Conservation (phyloP, 1,140 invertebrate genomes). For the Battus philenor region DNA sequence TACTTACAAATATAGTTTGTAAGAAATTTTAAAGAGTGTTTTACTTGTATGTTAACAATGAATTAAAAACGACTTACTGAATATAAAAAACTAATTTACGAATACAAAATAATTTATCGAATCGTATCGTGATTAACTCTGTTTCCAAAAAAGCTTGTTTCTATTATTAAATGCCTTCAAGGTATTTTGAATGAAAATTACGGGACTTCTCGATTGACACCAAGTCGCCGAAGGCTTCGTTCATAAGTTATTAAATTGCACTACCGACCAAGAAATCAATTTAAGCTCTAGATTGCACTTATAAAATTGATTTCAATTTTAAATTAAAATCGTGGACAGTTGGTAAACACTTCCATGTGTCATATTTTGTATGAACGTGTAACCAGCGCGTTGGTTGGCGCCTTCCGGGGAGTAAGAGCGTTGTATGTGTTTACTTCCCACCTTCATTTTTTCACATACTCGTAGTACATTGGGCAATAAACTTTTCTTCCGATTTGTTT, state of each 20-base stretch:
- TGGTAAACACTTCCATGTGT: background rate
- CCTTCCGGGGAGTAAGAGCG: conserved; percentile 1
- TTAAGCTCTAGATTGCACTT: conserved; percentile 3
- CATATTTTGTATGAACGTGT: background rate
- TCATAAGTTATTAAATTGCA: conserved; percentile 9
- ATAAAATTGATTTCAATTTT: conserved; percentile 6
- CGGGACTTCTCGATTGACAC: conserved; percentile 12
- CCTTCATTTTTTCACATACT: too few species aligned
- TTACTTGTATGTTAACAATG: too few species aligned
- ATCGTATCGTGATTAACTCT: too few species aligned
- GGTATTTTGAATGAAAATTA: conserved; percentile 8
- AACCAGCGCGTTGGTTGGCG: background rate
- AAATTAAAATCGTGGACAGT: conserved; percentile 8
- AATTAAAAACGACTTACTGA: too few species aligned
- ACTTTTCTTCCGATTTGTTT: too few species aligned
- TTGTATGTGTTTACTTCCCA: too few species aligned
- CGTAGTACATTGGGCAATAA: too few species aligned
- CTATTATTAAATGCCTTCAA: conserved; percentile 9
- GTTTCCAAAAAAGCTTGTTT: too few species aligned
- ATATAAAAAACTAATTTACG: too few species aligned
- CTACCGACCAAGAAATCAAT: conserved; percentile 5
- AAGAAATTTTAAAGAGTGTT: too few species aligned
- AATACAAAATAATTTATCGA: too few species aligned
- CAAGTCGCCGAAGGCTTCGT: background rate
- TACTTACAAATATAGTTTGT: too few species aligned